These are phyloP conservation scores for Gorsachius magnificus DNA, from an alignment of 2,797 vertebrate genomes.

Conservation along the genomic window DNA sequence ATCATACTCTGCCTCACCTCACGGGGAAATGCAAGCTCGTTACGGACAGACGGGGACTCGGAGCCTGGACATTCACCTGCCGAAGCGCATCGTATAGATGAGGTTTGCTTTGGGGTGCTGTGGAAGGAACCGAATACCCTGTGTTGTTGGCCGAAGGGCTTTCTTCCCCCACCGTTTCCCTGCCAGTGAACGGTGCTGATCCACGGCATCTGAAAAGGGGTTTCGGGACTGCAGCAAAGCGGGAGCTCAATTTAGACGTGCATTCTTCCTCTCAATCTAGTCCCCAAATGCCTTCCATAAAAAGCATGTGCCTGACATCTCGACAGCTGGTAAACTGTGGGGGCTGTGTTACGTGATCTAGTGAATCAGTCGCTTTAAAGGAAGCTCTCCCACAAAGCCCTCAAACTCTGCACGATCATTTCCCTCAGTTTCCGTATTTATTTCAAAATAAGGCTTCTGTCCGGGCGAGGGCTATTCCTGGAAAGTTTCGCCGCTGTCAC, in stretches of 20 bases:
- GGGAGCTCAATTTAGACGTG: background rate
- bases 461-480: background rate
- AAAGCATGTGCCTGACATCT: background rate
- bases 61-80: too few species aligned
- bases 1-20: background rate
- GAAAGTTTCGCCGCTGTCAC: fast-evolving
- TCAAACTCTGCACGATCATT: fast-evolving
- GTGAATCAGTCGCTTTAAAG: background rate
- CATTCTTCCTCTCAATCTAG: background rate
- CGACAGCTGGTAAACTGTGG: background rate
- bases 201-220: background rate
- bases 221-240: background rate
- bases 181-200: background rate
- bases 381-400: background rate
- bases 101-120: background rate
- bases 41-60: background rate
- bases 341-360: background rate
- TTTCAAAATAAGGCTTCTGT: background rate
- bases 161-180: background rate
- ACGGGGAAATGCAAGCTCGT: background rate
- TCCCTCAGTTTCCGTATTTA: background rate
- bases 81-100: background rate
- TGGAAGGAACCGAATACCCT: background rate
- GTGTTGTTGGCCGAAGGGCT: background rate
- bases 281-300: background rate